Base-by-base conservation (phyloP, 1,140 invertebrate species). In the Cydia pomonella region DNA sequence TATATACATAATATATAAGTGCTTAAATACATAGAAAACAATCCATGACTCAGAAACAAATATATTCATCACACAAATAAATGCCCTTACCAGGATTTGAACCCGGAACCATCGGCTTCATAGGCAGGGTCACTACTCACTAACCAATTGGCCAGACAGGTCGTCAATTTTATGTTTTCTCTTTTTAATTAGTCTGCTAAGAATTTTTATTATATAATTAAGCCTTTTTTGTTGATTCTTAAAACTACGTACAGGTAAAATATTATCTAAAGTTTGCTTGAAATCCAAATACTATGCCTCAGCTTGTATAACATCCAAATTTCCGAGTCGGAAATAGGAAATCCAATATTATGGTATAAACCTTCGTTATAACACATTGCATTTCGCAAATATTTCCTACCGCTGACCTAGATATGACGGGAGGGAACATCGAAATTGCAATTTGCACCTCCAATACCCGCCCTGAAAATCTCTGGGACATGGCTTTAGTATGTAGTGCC, bases 381-480 rank as follows among this genome's bases (percentile, higher is more conserved):
- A 38, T 69, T 69, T 23, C 64, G 16, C 63, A 66, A 69, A 69
- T 69, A 69, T 69, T 41, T 33, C 29, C 64, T 69, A 18, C 29
- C 64, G 64, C n/a, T 69, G 25, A 69, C 64, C 64, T 69, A 33
- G 29, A 38, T 69, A 38, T 38, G 29, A 64, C 13, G 23, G 62
- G 25, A 25, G 25, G 63, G 25, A 69, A 69, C n/a, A 41, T 69
- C 64, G 64, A 69, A 69, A 69, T n/a, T 69, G n/a, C 64, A 69
- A 69, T 69, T 69, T 69, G 64, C 29, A 33, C 64, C 13, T 41
- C 10, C 13, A 69, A 33, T 33, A 33, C 64, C 18, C 64, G n/a
- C 29, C 5, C 64, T 69, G 64, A 18, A 38, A 33, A 59, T 59
- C 21, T 13, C n/a, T 69, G 16, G 29, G 0, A 10, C 0, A 18